phyloP scores from a whole-genome alignment of 2,113 vertebrate genomes.

The Cathartes aura region DNA sequence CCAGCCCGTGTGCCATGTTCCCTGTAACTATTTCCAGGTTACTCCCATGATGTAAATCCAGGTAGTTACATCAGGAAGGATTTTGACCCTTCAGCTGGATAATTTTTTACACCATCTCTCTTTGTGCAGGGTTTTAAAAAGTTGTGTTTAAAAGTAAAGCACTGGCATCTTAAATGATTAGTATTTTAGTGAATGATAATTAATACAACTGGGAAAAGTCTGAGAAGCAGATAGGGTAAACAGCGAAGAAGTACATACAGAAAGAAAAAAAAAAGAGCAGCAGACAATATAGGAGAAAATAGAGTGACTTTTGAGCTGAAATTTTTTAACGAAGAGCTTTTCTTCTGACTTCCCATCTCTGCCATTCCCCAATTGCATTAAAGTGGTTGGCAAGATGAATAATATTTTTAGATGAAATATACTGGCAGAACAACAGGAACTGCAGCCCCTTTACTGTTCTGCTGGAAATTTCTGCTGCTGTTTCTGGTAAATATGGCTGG shows the following conservation, averaged over 20 bases:
- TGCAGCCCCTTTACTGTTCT: constrained; percentile 71
- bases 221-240: constrained; percentile 30
- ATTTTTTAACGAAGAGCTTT: constrained; percentile 58
- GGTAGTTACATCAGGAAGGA: neutral
- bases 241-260: constrained; percentile 7
- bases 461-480: constrained; percentile 76
- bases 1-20: neutral
- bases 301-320: constrained; percentile 31
- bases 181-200: constrained; percentile 31
- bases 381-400: constrained; percentile 61
- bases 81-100: neutral
- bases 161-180: neutral
- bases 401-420: constrained; percentile 71
- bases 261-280: neutral
- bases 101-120: neutral
- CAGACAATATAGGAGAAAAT: constrained; percentile 30
- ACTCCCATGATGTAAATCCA: neutral
- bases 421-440: constrained; percentile 73
- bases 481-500: constrained; percentile 78
- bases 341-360: constrained; percentile 52
- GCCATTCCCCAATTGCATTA: constrained; percentile 65
- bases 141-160: neutral
- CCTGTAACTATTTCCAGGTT: neutral
- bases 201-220: constrained; percentile 47
- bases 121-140: neutral